phyloP scores from a whole-genome alignment of 2,113 vertebrate genomes.

The Hippoglossus stenolepis region DNA sequence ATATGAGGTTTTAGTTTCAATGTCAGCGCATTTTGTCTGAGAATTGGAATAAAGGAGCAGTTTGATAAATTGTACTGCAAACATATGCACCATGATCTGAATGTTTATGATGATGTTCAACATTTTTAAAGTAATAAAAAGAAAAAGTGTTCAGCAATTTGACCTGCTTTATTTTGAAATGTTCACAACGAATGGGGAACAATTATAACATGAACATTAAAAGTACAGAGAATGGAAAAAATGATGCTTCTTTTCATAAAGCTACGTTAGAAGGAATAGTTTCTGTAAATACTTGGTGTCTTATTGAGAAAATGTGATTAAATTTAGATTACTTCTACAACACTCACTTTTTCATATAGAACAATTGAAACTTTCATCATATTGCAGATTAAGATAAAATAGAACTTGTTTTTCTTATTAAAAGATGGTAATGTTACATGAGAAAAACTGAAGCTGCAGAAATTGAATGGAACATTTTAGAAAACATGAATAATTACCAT shows the following conservation, averaged over 20 bases:
- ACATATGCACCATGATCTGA: slow-evolving; percentile 15
- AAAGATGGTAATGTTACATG: slow-evolving; percentile 25
- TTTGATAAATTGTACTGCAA: slow-evolving; percentile 46
- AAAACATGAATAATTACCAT: slow-evolving; percentile 40
- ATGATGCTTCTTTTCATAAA: background rate
- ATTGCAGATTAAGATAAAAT: slow-evolving; percentile 20
- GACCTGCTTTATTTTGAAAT: slow-evolving; percentile 53
- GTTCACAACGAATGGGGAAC: background rate
- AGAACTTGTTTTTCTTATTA: slow-evolving; percentile 28
- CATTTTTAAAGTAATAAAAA: slow-evolving; percentile 59
- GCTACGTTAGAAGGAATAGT: background rate
- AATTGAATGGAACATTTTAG: slow-evolving; percentile 30
- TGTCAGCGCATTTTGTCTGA: slow-evolving; percentile 1
- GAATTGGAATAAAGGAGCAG: slow-evolving; percentile 8
- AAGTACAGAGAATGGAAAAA: background rate
- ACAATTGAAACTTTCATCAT: background rate
- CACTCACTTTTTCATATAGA: background rate
- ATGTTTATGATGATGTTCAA: slow-evolving; percentile 35
- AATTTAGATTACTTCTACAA: slow-evolving; percentile 4
- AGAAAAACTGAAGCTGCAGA: slow-evolving; percentile 9
- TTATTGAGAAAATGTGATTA: slow-evolving; percentile 39
- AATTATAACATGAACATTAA: slow-evolving; percentile 23
- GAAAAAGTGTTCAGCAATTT: slow-evolving; percentile 12
- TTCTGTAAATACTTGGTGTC: background rate
- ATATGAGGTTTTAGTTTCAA: no score